Evolutionary conservation across 1,140 invertebrate genomes (phyloP), one percentile per base, ranked within the genome.

Genomic region (Diabrotica undecimpunctata): DNA sequence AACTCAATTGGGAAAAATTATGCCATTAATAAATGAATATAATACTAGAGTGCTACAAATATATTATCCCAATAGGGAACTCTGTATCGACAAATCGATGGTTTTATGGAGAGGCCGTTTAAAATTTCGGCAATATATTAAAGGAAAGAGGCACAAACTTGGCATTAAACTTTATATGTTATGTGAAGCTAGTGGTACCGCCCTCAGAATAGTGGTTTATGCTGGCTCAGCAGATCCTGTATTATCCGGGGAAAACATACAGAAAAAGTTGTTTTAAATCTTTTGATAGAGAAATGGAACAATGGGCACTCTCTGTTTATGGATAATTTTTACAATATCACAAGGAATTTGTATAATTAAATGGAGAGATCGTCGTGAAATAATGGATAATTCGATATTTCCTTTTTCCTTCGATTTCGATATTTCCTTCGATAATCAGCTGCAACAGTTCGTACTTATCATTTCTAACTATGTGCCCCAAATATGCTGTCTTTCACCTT

Each of bases 41-140:
- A n/a, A n/a, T n/a, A n/a, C n/a, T n/a, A n/a, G n/a, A n/a, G n/a
- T n/a, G n/a, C n/a, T n/a, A n/a, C n/a, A n/a, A n/a, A n/a, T n/a
- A n/a, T n/a, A n/a, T n/a, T n/a, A n/a, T n/a, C n/a, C n/a, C n/a
- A n/a, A n/a, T n/a, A n/a, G n/a, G n/a, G n/a, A n/a, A n/a, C 58
- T 75, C 61, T 69, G 59, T 14, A 69, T 72, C 13, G 73, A 76
- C 61, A 73, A 77, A 58, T 72, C 71, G 37, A 71, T 75, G 68
- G 65, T 76, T 56, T 66, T 75, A 62, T 77, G 71, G 68, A 57
- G 71, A 58, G 75, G 76, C n/a, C 50, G 73, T 62, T 60, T 75
- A 38, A 41, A 52, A 38, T 75, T 76, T 61, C 62, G 76, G 13
- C 72, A 75, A 58, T 77, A 77, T 60, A 71, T 78, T 58, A 68